Percentiles rank a stretch among this genome's conserved stretches.
These are phyloP conservation scores for Aelia acuminata DNA, from an alignment of 2,888 invertebrate genomes.

Conservation along the genomic window DNA sequence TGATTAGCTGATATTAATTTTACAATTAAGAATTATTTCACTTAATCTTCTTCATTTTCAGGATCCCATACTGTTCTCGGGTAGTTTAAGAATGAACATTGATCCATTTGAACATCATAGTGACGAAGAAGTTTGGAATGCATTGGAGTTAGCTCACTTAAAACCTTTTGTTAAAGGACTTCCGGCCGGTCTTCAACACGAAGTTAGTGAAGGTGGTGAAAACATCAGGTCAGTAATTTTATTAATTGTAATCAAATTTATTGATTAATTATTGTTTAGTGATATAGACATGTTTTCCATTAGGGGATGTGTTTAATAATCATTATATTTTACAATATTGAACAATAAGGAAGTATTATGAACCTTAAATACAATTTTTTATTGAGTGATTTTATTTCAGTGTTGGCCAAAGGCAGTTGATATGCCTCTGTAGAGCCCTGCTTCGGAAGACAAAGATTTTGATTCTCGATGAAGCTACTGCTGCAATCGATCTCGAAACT, in stretches of 20 bases:
- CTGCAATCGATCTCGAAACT: conserved; percentile 91
- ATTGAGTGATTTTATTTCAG: conserved; percentile 71
- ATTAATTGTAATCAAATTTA: too few relatives aligned
- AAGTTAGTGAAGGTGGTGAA: conserved; percentile 69
- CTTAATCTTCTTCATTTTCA: conserved; percentile 66
- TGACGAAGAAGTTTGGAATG: conserved; percentile 73
- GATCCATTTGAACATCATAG: conserved; percentile 72
- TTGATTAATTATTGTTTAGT: too few relatives aligned
- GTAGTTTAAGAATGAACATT: conserved; percentile 71
- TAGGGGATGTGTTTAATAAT: too few relatives aligned
- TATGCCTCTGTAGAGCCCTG: conserved; percentile 89
- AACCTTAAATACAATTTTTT: neutral
- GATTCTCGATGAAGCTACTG: conserved; percentile 90
- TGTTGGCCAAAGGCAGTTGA: conserved; percentile 90
- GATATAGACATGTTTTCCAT: too few relatives aligned
- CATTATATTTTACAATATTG: too few relatives aligned
- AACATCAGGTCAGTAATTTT: conserved; percentile 67
- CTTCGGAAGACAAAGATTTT: conserved; percentile 88
- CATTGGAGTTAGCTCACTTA: conserved; percentile 73
- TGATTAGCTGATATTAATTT: too few relatives aligned
- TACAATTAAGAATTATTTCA: neutral
- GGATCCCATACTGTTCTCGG: conserved; percentile 72
- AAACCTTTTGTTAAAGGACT: conserved; percentile 67
- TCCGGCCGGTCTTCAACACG: conserved; percentile 67
- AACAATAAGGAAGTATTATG: neutral